phyloP scores from a whole-genome alignment of 2,888 invertebrate genomes.

The Plutella xylostella region DNA sequence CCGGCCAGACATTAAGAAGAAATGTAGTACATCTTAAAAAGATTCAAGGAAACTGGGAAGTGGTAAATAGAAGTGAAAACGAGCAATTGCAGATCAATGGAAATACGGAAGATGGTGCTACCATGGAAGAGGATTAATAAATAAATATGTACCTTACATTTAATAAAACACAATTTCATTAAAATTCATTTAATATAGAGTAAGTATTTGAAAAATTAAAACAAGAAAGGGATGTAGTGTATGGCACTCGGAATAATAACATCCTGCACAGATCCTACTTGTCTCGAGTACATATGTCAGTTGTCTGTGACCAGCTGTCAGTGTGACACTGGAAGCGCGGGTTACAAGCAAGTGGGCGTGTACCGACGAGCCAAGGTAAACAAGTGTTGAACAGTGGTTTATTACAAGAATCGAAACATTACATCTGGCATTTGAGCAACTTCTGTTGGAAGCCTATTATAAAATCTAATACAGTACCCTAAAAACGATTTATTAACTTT shows the following conservation, averaged over 20 bases:
- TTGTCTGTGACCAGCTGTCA: too few species aligned
- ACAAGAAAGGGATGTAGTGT: background rate
- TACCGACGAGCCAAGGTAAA: too few species aligned
- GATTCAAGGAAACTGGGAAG: slow-evolving; percentile 4
- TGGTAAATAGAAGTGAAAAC: background rate
- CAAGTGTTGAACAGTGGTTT: too few species aligned
- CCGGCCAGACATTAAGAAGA: background rate
- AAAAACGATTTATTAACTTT: too few species aligned
- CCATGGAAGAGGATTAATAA: background rate
- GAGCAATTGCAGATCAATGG: background rate
- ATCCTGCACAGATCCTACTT: slow-evolving; percentile 2
- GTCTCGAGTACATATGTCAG: slow-evolving; percentile 5
- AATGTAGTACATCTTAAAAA: slow-evolving; percentile 4
- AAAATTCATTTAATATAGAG: background rate
- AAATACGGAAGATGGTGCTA: background rate
- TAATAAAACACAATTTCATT: background rate
- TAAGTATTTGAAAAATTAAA: background rate
- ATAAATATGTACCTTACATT: background rate
- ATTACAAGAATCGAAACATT: too few species aligned
- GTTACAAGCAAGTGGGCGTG: too few species aligned
- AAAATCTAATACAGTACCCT: too few species aligned
- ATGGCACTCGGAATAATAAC: background rate
- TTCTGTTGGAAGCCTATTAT: too few species aligned
- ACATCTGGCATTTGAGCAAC: too few species aligned
- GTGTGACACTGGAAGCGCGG: too few species aligned